These are phyloP conservation scores for Pelvicachromis taeniatus DNA, from an alignment of 2,113 vertebrate species.

Conservation along the genomic window DNA sequence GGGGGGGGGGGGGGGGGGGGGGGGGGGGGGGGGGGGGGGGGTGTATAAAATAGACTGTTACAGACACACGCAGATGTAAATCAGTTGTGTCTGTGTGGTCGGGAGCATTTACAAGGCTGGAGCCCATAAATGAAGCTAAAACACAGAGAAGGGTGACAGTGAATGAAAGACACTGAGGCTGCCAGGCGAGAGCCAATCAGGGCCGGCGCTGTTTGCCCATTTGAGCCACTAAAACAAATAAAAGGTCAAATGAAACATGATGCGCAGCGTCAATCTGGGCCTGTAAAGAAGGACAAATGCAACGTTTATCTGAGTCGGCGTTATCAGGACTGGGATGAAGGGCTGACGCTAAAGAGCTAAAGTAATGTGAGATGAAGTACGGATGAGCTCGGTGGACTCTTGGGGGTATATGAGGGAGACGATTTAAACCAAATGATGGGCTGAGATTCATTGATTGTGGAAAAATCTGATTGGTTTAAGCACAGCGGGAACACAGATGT, in stretches of 20 bases:
- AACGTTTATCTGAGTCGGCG: neutral
- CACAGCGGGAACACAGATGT: neutral
- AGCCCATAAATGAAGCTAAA: conserved; percentile 13
- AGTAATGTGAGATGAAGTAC: neutral
- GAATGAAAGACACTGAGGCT: neutral
- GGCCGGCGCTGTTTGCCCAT: neutral
- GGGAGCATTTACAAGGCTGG: conserved; percentile 2
- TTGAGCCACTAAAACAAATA: neutral
- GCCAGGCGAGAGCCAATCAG: conserved; percentile 33
- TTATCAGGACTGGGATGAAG: neutral
- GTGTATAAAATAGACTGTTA: conserved; percentile 16
- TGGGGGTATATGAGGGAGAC: neutral
- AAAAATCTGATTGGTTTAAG: neutral
- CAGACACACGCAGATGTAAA: neutral
- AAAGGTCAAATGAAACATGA: neutral
- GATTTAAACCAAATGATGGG: neutral
- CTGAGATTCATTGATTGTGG: neutral
- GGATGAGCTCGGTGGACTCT: neutral
- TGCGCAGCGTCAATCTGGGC: neutral
- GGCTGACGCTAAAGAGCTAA: too few relatives aligned
- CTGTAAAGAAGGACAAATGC: neutral
- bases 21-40: neutral
- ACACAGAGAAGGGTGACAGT: neutral
- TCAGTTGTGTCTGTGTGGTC: conserved; percentile 9
- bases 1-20: neutral